Evolutionary conservation across 2,113 vertebrate genomes (phyloP).

Genomic region (Eulemur rufifrons): DNA sequence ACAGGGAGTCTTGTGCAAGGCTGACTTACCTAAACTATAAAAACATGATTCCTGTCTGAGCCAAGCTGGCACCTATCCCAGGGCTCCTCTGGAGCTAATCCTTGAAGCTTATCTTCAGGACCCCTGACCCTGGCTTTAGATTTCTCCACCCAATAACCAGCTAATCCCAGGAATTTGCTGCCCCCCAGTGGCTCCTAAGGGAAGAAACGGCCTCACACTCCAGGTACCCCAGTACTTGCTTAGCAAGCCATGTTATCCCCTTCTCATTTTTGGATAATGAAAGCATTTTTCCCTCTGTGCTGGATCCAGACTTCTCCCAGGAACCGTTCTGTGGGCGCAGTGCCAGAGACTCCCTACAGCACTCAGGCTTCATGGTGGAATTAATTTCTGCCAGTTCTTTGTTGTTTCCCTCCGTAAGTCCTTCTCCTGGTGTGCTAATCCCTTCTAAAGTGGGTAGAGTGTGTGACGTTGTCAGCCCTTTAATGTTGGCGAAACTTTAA

Average conservation of each 20-base stretch:
- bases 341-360: slow-evolving; percentile 21
- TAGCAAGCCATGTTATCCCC: slow-evolving; percentile 3
- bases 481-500: slow-evolving; percentile 42
- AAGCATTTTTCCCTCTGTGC: neutral
- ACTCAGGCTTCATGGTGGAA: slow-evolving; percentile 35
- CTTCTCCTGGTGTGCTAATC: slow-evolving; percentile 51
- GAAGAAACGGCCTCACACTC: neutral
- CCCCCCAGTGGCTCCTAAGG: slow-evolving; percentile 1
- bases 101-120: slow-evolving; percentile 34
- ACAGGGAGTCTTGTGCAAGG: slow-evolving; percentile 33
- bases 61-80: slow-evolving; percentile 36
- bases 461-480: slow-evolving; percentile 50
- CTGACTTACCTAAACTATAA: slow-evolving; percentile 27
- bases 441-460: slow-evolving; percentile 7
- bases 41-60: slow-evolving; percentile 53
- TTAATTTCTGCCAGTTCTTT: slow-evolving; percentile 38
- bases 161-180: slow-evolving; percentile 39
- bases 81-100: slow-evolving; percentile 46
- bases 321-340: neutral
- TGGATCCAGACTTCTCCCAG: slow-evolving; percentile 18
- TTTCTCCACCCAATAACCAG: neutral
- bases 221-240: slow-evolving; percentile 8
- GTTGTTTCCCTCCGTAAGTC: slow-evolving; percentile 35
- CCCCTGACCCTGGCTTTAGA: slow-evolving; percentile 23
- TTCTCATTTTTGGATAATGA: neutral